Evolutionary conservation across 1,140 invertebrate species (phyloP).

Genomic region (Ylistrum balloti): DNA sequence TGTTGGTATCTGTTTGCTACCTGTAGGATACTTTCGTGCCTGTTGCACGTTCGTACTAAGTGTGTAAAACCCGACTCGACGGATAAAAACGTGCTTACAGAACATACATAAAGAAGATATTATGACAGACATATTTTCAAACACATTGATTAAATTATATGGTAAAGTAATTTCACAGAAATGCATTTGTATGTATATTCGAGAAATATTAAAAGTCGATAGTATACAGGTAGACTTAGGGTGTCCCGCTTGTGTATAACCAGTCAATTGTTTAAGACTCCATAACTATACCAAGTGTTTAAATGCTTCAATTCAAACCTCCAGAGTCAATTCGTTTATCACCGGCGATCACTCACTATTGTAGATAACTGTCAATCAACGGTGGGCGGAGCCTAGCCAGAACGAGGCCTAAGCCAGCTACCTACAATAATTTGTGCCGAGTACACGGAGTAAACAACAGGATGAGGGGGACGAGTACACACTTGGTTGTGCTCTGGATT

Average conservation of each 20-base stretch:
- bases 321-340: conserved; percentile 31
- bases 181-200: background rate
- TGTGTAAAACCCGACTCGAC: background rate
- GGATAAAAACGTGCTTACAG: background rate
- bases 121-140: too few relatives aligned
- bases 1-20: background rate
- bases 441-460: conserved; percentile 61
- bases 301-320: conserved; percentile 52
- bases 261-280: conserved; percentile 44
- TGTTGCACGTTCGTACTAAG: conserved; percentile 14
- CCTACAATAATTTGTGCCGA: conserved; percentile 58
- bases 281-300: conserved; percentile 42
- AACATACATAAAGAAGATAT: too few relatives aligned
- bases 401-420: conserved; percentile 58
- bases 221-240: too few relatives aligned
- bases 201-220: background rate
- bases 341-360: conserved; percentile 42
- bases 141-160: too few relatives aligned
- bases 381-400: conserved; percentile 58
- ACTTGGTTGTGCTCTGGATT: conserved; percentile 57
- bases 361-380: conserved; percentile 63
- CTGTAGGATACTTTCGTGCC: background rate
- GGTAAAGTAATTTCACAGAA: background rate
- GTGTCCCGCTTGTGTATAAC: background rate
- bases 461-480: conserved; percentile 57